Conservation (phyloP, 23 tunicate species). For the Aplidium turbinatum region DNA sequence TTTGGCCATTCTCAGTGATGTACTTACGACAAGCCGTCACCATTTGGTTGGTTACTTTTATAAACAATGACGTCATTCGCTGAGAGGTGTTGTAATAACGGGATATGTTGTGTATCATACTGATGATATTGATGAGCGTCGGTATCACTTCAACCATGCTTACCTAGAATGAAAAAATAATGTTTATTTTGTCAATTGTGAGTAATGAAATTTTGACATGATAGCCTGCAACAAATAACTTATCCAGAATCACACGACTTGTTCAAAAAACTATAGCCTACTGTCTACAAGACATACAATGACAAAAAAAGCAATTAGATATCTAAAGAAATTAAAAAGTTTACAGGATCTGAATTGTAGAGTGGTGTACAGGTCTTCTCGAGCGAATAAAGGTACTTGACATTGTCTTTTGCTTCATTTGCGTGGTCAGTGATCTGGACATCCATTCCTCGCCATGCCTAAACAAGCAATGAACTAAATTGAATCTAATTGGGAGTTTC, state of each 20-base stretch:
- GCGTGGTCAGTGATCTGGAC: constrained; percentile 93
- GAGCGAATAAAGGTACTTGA: constrained; percentile 92
- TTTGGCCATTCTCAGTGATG: constrained; percentile 73
- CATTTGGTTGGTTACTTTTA: constrained; percentile 99
- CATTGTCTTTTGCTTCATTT: constrained; percentile 99
- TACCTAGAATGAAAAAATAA: constrained; percentile 42
- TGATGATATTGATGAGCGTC: constrained; percentile 93
- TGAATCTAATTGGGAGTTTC: no score
- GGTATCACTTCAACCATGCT: constrained; percentile 97
- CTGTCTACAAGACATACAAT: no score
- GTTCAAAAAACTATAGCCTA: no score
- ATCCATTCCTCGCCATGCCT: constrained; percentile 97
- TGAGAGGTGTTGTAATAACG: constrained; percentile 98
- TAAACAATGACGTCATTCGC: constrained; percentile 96
- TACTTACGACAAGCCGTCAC: constrained; percentile 93
- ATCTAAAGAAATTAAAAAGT: constrained; percentile 1
- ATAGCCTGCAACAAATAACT: no score
- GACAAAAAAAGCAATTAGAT: no score
- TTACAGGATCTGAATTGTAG: constrained; percentile 96
- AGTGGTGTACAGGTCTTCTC: constrained; percentile 89
- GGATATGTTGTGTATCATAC: constrained; percentile 98
- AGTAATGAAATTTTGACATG: neutral
- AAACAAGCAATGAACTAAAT: neutral
- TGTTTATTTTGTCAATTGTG: no score
- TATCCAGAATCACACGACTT: no score